Conservation (phyloP, 2,797 vertebrate species). For the Sebastes nivosus region DNA sequence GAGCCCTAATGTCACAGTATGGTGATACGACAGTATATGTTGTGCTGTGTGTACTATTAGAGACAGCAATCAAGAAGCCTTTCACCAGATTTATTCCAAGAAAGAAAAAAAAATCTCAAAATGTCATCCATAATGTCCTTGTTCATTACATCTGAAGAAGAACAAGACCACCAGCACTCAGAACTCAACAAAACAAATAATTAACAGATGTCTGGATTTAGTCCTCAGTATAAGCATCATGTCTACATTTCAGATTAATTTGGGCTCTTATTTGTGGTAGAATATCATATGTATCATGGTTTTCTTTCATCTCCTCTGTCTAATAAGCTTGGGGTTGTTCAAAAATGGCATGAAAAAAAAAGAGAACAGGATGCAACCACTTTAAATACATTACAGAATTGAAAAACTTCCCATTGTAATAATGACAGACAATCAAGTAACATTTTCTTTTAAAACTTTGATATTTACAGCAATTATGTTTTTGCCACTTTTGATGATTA, state of each 20-base stretch:
- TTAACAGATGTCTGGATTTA: constrained; percentile 51
- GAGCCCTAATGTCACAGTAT: not conserved
- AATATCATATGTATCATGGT: constrained; percentile 61
- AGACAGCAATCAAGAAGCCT: constrained; percentile 41
- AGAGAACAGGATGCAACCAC: constrained; percentile 67
- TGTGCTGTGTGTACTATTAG: constrained; percentile 13
- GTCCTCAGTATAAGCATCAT: constrained; percentile 59
- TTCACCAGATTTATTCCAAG: constrained; percentile 83
- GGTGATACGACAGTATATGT: too few species aligned
- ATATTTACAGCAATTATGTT: constrained; percentile 80
- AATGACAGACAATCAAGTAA: constrained; percentile 71
- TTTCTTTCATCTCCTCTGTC: constrained; percentile 43
- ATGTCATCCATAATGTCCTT: constrained; percentile 58
- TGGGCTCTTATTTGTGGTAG: constrained; percentile 51
- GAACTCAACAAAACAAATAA: constrained; percentile 60
- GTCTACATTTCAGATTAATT: constrained; percentile 64
- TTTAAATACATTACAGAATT: constrained; percentile 74
- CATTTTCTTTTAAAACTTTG: constrained; percentile 68
- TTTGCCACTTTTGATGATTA: constrained; percentile 69
- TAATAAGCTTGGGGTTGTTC: constrained; percentile 48
- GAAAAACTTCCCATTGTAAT: constrained; percentile 68
- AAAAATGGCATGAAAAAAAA: constrained; percentile 63
- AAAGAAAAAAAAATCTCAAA: constrained; percentile 66
- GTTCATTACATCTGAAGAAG: constrained; percentile 59
- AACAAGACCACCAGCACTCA: constrained; percentile 67